Evolutionary conservation across 2,113 vertebrate genomes (phyloP).

Genomic region (Pachycephala philippinensis): DNA sequence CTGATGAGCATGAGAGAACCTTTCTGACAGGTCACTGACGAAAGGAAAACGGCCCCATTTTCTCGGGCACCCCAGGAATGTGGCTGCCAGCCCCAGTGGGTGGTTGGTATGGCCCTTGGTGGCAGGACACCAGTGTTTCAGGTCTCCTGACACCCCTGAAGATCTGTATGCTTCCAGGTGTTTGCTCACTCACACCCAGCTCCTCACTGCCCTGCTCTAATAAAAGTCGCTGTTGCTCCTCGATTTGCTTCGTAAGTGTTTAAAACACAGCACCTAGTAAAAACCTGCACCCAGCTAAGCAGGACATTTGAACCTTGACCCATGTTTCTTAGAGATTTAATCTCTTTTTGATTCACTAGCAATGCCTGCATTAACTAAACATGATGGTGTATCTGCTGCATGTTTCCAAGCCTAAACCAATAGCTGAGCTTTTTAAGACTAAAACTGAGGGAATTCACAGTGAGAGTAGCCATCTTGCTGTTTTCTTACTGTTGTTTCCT

Average conservation of each 20-base stretch:
- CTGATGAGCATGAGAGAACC: neutral
- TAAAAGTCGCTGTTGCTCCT: neutral
- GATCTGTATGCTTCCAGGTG: neutral
- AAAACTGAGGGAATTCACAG: neutral
- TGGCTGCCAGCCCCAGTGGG: neutral
- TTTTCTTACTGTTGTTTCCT: neutral
- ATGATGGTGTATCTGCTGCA: neutral
- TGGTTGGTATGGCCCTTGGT: neutral
- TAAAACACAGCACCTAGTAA: slow-evolving; percentile 20
- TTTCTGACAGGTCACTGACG: neutral
- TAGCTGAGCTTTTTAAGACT: neutral
- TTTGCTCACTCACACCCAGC: neutral
- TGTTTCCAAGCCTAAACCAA: neutral
- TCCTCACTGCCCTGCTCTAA: neutral
- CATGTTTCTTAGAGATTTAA: slow-evolving; percentile 33
- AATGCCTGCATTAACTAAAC: slow-evolving; percentile 23
- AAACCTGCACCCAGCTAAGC: slow-evolving; percentile 10
- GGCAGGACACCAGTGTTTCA: neutral
- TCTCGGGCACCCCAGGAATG: neutral
- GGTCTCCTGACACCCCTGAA: neutral
- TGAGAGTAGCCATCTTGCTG: neutral
- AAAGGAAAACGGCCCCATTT: neutral
- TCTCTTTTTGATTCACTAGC: slow-evolving; percentile 36
- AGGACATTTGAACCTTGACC: neutral
- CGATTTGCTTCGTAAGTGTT: neutral